Evolutionary conservation across 2,797 vertebrate species (phyloP).

Genomic region (Sebastes minor): DNA sequence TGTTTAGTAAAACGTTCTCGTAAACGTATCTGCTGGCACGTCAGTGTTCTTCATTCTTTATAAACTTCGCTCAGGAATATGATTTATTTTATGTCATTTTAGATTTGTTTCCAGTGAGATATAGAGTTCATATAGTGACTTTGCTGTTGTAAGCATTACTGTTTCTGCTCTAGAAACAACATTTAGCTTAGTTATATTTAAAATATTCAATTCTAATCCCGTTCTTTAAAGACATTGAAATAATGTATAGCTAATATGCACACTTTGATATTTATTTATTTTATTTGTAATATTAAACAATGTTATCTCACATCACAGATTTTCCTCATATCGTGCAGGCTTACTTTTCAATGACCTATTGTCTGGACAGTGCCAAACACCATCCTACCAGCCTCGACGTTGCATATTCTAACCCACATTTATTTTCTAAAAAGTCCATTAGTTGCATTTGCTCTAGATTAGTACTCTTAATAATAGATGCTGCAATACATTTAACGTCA

Average conservation of each 20-base stretch:
- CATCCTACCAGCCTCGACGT: neutral
- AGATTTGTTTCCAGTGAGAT: neutral
- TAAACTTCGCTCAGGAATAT: neutral
- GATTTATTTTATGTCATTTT: neutral
- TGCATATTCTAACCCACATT: neutral
- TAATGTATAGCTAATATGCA: neutral
- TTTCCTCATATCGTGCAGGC: too few relatives aligned
- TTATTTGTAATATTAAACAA: neutral
- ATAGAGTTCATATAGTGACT: neutral
- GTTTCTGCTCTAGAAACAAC: neutral
- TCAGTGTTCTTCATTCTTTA: neutral
- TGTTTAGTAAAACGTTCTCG: too few relatives aligned
- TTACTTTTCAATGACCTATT: neutral
- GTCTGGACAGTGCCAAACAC: neutral
- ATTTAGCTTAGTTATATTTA: neutral
- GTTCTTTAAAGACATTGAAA: neutral
- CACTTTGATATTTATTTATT: neutral
- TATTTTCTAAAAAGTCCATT: neutral
- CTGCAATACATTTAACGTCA: neutral
- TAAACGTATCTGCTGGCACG: neutral
- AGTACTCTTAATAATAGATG: neutral
- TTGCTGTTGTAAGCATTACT: neutral
- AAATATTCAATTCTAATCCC: neutral
- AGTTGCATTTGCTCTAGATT: neutral
- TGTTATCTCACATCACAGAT: neutral